These are phyloP conservation scores for Tokudaia tokunoshimensis DNA, from an alignment of 2,797 vertebrate species.

Conservation along the genomic window DNA sequence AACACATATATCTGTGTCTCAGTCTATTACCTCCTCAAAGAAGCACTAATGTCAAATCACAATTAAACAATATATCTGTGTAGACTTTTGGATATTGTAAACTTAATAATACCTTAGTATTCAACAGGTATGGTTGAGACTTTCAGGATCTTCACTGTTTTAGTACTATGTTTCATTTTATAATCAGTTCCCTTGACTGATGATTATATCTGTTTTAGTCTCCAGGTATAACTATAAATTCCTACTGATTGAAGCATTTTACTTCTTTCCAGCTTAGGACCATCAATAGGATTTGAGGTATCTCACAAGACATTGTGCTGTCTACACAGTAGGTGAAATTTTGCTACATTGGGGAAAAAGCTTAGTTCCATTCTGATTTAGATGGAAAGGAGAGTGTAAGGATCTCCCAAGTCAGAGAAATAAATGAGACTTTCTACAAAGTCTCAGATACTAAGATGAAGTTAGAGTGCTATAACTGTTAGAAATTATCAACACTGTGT, in stretches of 20 bases:
- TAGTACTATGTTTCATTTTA: neutral
- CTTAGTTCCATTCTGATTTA: neutral
- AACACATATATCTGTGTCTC: neutral
- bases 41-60: too few relatives aligned
- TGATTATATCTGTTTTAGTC: neutral
- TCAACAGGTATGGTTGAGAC: neutral
- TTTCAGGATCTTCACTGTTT: neutral
- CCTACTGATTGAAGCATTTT: neutral
- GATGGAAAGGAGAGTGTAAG: too few relatives aligned
- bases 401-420: neutral
- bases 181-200: too few relatives aligned
- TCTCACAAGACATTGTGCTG: neutral
- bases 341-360: neutral
- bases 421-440: neutral
- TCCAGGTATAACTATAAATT: neutral
- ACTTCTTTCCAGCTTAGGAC: neutral
- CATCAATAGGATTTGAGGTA: neutral
- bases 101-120: neutral
- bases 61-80: too few relatives aligned
- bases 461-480: neutral
- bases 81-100: neutral
- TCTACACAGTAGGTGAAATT: neutral
- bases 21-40: too few relatives aligned
- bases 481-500: neutral
- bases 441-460: neutral